These are phyloP conservation scores for Coregonus clupeaformis DNA, from an alignment of 2,113 vertebrate species.

Conservation along the genomic window DNA sequence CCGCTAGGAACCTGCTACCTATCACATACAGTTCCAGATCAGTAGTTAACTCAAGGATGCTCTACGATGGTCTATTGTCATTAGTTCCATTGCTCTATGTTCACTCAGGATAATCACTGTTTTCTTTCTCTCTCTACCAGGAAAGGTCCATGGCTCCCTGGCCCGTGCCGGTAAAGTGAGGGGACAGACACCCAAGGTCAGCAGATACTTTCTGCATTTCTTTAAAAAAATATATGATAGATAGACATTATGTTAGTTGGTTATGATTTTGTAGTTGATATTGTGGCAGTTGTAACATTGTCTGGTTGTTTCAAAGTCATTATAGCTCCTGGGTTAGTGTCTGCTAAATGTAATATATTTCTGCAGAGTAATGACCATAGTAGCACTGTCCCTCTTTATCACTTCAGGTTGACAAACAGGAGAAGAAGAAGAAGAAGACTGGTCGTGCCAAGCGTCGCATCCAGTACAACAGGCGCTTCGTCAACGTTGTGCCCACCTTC, in stretches of 20 bases:
- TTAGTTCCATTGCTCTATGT: not conserved
- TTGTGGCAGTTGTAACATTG: too few species aligned
- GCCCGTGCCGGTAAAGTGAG: constrained; percentile 83
- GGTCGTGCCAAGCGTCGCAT: constrained; percentile 82
- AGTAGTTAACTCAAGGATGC: too few species aligned
- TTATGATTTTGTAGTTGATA: not conserved
- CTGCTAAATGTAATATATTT: not conserved
- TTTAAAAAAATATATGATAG: too few species aligned
- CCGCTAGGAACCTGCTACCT: too few species aligned
- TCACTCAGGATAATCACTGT: not conserved
- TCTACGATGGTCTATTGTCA: too few species aligned
- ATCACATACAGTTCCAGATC: not conserved
- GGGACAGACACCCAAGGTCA: constrained; percentile 81
- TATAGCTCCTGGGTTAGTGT: not conserved
- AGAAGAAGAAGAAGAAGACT: constrained; percentile 84
- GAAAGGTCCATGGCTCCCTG: constrained; percentile 82
- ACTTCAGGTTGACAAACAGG: constrained; percentile 80
- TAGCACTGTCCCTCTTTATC: too few species aligned
- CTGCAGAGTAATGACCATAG: not conserved
- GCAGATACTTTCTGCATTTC: not conserved
- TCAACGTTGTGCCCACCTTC: constrained; percentile 79
- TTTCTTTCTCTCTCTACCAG: constrained; percentile 40
- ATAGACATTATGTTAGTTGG: too few species aligned
- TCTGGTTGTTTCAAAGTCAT: too few species aligned
- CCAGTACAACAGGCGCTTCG: constrained; percentile 82